phyloP scores from a whole-genome alignment of 2,113 vertebrate species.

The Crotalus helleri region DNA sequence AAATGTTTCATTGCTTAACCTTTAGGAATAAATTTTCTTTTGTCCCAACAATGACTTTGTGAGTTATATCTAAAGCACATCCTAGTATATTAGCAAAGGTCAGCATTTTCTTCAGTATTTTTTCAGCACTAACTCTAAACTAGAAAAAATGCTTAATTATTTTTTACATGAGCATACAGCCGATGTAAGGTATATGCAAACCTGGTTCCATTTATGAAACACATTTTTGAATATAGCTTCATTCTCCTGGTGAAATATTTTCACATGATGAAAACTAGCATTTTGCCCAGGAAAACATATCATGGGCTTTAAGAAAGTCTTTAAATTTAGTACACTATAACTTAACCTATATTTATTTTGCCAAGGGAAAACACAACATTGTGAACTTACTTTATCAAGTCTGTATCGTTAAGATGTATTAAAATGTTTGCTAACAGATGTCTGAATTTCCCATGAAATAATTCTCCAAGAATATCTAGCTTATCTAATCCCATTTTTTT shows the following conservation, averaged over 20 bases:
- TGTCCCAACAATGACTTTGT: neutral
- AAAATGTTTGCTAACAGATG: constrained; percentile 79
- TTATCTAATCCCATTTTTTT: constrained; percentile 84
- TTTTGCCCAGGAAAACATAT: neutral
- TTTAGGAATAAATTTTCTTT: neutral
- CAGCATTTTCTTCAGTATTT: neutral
- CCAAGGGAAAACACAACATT: neutral
- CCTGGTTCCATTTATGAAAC: neutral
- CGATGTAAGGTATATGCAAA: neutral
- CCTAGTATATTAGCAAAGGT: neutral
- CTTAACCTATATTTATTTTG: neutral
- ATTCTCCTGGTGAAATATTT: neutral
- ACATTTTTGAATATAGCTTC: neutral
- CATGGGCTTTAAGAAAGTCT: neutral
- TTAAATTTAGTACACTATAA: neutral
- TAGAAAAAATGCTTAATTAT: neutral
- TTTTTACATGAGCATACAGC: neutral
- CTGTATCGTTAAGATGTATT: constrained; percentile 74
- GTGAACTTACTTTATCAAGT: constrained; percentile 85
- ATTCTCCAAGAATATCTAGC: constrained; percentile 79
- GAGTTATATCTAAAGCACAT: neutral
- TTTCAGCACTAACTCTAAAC: neutral
- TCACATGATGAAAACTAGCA: neutral
- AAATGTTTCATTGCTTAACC: neutral
- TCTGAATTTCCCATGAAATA: constrained; percentile 79